Evolutionary conservation across 2,797 vertebrate genomes (phyloP).

Genomic region (Rhabdophis nuchalis): DNA sequence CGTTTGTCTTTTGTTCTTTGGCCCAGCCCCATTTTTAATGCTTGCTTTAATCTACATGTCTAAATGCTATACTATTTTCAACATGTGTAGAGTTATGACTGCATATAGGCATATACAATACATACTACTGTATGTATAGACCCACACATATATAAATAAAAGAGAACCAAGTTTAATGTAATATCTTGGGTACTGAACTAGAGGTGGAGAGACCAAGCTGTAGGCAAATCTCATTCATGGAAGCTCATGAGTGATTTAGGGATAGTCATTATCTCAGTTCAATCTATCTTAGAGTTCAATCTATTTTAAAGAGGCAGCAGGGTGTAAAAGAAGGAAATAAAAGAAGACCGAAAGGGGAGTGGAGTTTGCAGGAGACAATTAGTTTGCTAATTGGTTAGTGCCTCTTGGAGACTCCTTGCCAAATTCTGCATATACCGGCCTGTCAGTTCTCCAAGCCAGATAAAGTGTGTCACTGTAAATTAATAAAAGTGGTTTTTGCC

Average conservation of each 20-base stretch:
- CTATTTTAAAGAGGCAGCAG: not conserved
- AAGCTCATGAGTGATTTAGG: too few relatives aligned
- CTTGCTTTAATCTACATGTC: not conserved
- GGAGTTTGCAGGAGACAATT: too few relatives aligned
- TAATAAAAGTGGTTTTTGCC: too few relatives aligned
- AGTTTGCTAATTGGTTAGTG: too few relatives aligned
- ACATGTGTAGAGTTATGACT: not conserved
- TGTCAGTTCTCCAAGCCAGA: too few relatives aligned
- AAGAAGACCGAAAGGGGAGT: too few relatives aligned
- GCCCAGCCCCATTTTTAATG: not conserved
- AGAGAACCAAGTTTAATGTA: not conserved
- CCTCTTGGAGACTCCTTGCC: too few relatives aligned
- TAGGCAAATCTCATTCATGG: too few relatives aligned
- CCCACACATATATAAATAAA: not conserved
- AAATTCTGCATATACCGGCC: too few relatives aligned
- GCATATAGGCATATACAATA: not conserved
- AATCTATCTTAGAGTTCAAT: not conserved
- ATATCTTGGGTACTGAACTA: not conserved
- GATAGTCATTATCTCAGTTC: too few relatives aligned
- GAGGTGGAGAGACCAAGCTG: not conserved
- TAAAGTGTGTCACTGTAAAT: too few relatives aligned
- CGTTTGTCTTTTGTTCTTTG: not conserved
- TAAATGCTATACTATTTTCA: not conserved
- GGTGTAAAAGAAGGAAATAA: not conserved
- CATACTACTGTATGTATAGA: not conserved